These are phyloP conservation scores for Mobula hypostoma DNA, from an alignment of 2,113 vertebrate species.

Conservation along the genomic window DNA sequence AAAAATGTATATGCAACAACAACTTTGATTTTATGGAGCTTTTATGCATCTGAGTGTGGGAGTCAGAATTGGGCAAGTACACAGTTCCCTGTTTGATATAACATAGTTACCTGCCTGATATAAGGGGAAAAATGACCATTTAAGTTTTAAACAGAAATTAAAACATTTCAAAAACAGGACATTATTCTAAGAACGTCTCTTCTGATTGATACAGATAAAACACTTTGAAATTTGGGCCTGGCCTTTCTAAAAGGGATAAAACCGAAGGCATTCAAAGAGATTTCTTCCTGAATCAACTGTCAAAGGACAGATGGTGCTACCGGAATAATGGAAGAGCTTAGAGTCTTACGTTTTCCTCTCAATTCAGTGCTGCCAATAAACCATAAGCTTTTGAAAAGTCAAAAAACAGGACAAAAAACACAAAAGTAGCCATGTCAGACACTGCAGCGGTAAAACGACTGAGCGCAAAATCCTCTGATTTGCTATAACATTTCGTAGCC, in stretches of 20 bases:
- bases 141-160: not conserved
- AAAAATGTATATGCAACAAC: not conserved
- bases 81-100: not conserved
- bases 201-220: not conserved
- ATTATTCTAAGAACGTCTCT: not conserved
- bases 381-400: constrained; percentile 31
- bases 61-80: not conserved
- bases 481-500: constrained; percentile 56
- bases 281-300: constrained; percentile 12
- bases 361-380: constrained; percentile 12
- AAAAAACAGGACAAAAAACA: constrained; percentile 31
- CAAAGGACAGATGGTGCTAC: not conserved
- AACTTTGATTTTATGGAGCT: not conserved
- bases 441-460: constrained; percentile 45
- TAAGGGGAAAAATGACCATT: too few relatives aligned
- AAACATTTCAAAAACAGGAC: not conserved
- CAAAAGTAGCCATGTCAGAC: constrained; percentile 31
- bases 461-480: constrained; percentile 52
- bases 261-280: not conserved
- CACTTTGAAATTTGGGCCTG: not conserved
- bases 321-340: constrained; percentile 21
- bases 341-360: constrained; percentile 23
- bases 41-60: not conserved
- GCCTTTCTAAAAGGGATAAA: not conserved
- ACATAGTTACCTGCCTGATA: not conserved